A percentile compares a stretch with the other conserved stretches of the same genome.
phyloP scores from a whole-genome alignment of 2,113 vertebrate genomes.

The Ptilorrhoa leucosticta region DNA sequence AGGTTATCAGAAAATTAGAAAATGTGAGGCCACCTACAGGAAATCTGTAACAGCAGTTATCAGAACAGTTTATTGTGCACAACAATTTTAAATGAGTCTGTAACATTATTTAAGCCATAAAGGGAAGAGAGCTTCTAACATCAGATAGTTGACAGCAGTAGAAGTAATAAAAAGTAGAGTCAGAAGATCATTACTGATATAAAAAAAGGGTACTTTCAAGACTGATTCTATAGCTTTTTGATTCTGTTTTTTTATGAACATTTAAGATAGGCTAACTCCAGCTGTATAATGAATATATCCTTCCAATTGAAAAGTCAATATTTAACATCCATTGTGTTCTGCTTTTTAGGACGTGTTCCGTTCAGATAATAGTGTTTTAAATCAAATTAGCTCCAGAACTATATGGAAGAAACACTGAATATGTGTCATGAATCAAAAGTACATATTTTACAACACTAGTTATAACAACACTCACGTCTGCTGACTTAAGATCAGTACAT shows the following conservation, averaged over 20 bases:
- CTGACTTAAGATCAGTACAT: constrained; percentile 2
- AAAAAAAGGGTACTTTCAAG: constrained; percentile 4
- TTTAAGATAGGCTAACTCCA: constrained; percentile 26
- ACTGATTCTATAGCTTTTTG: background rate
- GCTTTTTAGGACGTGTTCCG: constrained; percentile 7
- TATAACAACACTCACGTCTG: background rate
- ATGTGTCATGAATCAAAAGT: background rate
- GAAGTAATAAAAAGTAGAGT: constrained; percentile 6
- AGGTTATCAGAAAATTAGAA: constrained; percentile 9
- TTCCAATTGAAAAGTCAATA: constrained; percentile 45
- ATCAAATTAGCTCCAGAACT: constrained; percentile 33
- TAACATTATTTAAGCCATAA: background rate
- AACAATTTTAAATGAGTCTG: background rate
- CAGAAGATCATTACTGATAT: background rate
- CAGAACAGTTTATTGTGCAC: background rate
- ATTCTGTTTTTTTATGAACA: background rate
- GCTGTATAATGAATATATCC: constrained; percentile 7
- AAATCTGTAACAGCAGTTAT: background rate
- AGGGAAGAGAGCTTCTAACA: background rate
- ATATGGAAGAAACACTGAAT: background rate
- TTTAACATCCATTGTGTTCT: constrained; percentile 35
- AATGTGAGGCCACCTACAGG: background rate
- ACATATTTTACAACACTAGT: background rate
- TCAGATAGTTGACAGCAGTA: background rate
- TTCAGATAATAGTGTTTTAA: constrained; percentile 43